Evolutionary conservation across 2,797 vertebrate genomes (phyloP), one percentile per base, ranked within the genome.

Genomic region (Anableps anableps): DNA sequence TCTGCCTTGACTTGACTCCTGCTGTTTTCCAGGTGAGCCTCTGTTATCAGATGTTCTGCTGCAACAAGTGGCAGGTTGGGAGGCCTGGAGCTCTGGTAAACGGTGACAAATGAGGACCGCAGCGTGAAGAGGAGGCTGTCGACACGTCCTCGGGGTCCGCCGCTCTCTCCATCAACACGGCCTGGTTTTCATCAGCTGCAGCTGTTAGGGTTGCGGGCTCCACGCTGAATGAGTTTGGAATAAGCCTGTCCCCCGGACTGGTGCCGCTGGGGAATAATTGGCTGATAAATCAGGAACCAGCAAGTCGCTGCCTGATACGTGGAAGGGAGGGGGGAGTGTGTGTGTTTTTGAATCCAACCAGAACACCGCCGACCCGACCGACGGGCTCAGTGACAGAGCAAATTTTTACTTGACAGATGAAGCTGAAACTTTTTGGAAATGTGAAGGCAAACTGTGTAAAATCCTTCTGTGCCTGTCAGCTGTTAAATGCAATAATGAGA

Each of bases 121-220:
- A 1, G 16, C 53, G 83, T 43, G 83, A 86, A 77, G 76, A 81
- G 83, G 45, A 64, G 70, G 86, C 75, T 21, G 78, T 48, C 47
- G 4, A 71, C 83, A 23, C 77, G 74, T 81, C 85, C 85, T 78
- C 14, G 0, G 73, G 85, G 87, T 64, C 55, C 76, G 45, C 9
- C 4, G 82, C 70, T 75, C 78, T 26, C 85, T 83, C 81, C 82
- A 72, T 90, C 88, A 79, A 62, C 74, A 1, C 8, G 31, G 77
- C 80, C 60, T 74, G 79, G 83, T 87, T 90, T 83, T 87, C 84
- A 88, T 92, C 88, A 90, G 43, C 79, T 34, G 83, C 87, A 82
- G 84, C 85, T 84, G 75, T 77, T 83, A 78, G 87, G 87, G 85
- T 86, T 88, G 77, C 74, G 84, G 76, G 82, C 79, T 83, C 83